Evolutionary conservation across 2,888 invertebrate species (phyloP), one percentile per base, ranked within the genome.

Genomic region (Xestia rhomboidea): DNA sequence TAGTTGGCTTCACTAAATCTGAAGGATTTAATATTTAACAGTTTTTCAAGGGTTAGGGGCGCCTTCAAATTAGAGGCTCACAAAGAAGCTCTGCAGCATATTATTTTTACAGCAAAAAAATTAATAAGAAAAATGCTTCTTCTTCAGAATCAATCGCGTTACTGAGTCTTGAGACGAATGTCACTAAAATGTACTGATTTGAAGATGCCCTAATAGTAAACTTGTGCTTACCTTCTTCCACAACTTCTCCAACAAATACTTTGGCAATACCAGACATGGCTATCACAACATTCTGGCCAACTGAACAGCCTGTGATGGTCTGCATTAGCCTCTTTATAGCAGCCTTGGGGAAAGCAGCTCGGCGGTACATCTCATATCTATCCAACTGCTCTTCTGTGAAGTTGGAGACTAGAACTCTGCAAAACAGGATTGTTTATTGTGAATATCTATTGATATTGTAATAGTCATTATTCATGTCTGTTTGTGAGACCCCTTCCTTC

Each of bases 241-340:
- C 99, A 77, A 99, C 98, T 97, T 99, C 99, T 34, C 99, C 99
- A 21, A 99, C 99, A 97, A 99, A 99, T 0, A 99, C 99, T 97
- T 99, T 99, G 2, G 99, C 99, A 90, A 99, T 99, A 85, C 99
- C 99, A 27, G 99, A 99, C 99, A 99, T 99, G 0, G 99, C 99
- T 90, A 99, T 99, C 0, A 99, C 99, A 68, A 99, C 99, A 97
- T 99, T 99, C 93, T 99, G 99, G 0, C 99, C 99, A 0, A 99
- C 99, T 0, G 99, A 98, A 92, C 99, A 98, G 0, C 99, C 99
- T 0, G 99, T 99, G 78, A 99, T 99, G 0, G 99, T 99, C 96
- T 99, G 99, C 99, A 99, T 99, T 86, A 99, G 97, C 87, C 99
- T 97, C 95, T 99, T 99, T 5, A 99, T 99, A 1, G 99, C 98